Evolutionary conservation across 2,113 vertebrate genomes (phyloP).

Genomic region (Arizona elegans): DNA sequence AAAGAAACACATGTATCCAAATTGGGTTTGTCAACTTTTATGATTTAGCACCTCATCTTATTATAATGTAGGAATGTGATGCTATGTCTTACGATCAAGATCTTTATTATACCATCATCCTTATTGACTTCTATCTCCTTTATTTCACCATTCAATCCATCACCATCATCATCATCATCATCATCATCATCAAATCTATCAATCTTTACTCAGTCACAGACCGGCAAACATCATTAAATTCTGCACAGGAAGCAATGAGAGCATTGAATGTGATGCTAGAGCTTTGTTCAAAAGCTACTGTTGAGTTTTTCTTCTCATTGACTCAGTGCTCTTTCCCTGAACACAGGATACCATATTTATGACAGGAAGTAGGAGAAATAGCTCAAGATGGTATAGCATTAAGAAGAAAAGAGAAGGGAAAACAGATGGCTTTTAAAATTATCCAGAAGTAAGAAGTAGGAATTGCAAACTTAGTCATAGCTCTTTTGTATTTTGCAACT

Average conservation of each 20-base stretch:
- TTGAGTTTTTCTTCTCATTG: neutral
- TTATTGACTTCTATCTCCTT: neutral
- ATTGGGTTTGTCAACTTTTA: neutral
- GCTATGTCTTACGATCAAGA: neutral
- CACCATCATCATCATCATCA: neutral
- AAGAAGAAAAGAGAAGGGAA: neutral
- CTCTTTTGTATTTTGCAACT: neutral
- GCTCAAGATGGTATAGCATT: neutral
- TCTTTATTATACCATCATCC: neutral
- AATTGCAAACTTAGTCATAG: neutral
- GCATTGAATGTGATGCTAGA: neutral
- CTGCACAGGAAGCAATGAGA: neutral
- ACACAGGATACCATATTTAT: neutral
- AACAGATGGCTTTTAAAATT: neutral
- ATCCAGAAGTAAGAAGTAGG: neutral
- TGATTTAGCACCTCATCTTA: neutral
- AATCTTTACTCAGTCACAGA: neutral
- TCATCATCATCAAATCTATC: neutral
- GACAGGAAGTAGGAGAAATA: neutral
- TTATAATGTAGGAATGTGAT: neutral
- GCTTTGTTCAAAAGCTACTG: neutral
- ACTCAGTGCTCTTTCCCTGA: neutral
- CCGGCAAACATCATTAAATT: neutral
- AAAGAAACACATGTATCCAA: neutral
- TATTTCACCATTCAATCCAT: neutral